Evolutionary conservation across 2,113 vertebrate genomes (phyloP).

Genomic region (Larimichthys polyactis): DNA sequence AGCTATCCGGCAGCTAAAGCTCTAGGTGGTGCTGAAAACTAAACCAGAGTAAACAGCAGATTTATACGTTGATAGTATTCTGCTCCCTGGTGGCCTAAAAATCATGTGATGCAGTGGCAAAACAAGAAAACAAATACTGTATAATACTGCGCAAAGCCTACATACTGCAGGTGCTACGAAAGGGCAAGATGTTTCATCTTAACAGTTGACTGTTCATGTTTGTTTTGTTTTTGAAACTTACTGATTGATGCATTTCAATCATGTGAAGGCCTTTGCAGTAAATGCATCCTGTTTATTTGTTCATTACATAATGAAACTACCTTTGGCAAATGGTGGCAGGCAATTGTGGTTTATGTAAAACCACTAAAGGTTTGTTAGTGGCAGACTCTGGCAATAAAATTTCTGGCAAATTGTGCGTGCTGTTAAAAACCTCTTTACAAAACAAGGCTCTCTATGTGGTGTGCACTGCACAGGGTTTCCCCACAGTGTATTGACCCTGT

Average conservation of each 20-base stretch:
- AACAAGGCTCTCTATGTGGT: not conserved
- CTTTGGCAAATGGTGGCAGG: not conserved
- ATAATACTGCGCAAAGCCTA: too few relatives aligned
- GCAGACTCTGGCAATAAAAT: not conserved
- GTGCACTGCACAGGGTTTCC: not conserved
- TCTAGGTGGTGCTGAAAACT: not conserved
- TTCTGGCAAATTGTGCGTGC: not conserved
- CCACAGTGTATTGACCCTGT: not conserved
- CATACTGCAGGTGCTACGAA: too few relatives aligned
- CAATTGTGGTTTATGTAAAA: conserved; percentile 1
- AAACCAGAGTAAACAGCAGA: not conserved
- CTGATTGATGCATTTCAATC: not conserved
- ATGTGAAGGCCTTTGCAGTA: not conserved
- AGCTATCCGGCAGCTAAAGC: not conserved
- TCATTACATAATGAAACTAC: not conserved
- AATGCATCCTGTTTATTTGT: not conserved
- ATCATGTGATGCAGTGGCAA: not conserved
- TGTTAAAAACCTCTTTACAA: conserved; percentile 16
- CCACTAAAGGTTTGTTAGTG: not conserved
- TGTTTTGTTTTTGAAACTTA: not conserved
- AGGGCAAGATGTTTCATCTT: too few relatives aligned
- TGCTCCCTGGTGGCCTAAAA: not conserved
- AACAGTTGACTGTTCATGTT: too few relatives aligned
- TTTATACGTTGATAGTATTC: not conserved
- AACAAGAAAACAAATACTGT: not conserved